Base-by-base conservation (phyloP, 2,113 vertebrate species). In the Manacus vitellinus region DNA sequence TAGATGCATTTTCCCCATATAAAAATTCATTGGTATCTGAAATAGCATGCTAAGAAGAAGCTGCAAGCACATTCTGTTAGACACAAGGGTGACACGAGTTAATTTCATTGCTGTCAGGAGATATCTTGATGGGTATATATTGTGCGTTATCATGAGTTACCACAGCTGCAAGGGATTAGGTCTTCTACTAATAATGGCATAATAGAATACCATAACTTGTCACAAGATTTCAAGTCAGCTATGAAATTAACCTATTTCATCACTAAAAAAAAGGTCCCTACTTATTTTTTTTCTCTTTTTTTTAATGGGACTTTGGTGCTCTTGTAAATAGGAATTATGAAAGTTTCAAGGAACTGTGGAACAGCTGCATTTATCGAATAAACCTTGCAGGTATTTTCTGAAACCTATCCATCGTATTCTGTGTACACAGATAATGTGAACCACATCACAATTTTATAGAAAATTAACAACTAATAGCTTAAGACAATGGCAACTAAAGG, bases 61-160 rank as follows among this genome's bases (percentile, higher is more conserved):
- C 88, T 96, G 78, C 75, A 90, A 94, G 85, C 76, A 72, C 89
- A 90, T 94, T 96, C 91, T 95, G 81, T 89, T 97, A 97, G 95
- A 96, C 96, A 91, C 71, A 95, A 71, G 83, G 96, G 87, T 97
- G 97, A 97, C 97, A 97, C 3, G 10, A 97, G 95, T 95, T 97
- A 97, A 97, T 97, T 97, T 97, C 96, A 90, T 94, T 97, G 91
- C 97, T 97, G 97, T 97, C 97, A 97, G 91, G 77, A 97, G 94
- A 95, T 96, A 97, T 97, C 97, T 97, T 97, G 97, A 97, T 97
- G 96, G 94, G 97, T 96, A 76, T 97, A 97, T 97, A 97, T 96
- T 96, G 85, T 96, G 88, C 6, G 85, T 97, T 97, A 97, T 97
- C 96, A 89, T 95, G 97, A 97, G 96, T 95, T 97, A 95, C 95